Evolutionary conservation across 2,113 vertebrate genomes (phyloP).

Genomic region (Setophaga coronata): DNA sequence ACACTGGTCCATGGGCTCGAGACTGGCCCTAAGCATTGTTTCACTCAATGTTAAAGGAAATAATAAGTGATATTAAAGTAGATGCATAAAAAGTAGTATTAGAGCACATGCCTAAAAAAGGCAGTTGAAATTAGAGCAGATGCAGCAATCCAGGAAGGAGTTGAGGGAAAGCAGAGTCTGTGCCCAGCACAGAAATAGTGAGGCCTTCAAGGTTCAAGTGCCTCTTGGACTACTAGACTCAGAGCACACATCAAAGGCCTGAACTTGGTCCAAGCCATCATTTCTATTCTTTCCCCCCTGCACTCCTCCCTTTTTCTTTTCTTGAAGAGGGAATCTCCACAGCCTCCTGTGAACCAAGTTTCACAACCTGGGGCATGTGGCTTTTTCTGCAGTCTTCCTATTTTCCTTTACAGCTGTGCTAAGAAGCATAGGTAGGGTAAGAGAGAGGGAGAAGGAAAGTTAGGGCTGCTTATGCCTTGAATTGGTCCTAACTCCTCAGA

Average conservation of each 20-base stretch:
- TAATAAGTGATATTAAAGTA: neutral
- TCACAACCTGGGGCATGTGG: neutral
- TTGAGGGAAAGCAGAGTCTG: neutral
- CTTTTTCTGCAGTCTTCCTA: neutral
- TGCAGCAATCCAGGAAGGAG: neutral
- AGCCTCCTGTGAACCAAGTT: neutral
- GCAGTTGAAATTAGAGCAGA: neutral
- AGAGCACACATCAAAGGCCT: constrained; percentile 21
- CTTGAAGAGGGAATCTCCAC: neutral
- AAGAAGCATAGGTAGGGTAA: neutral
- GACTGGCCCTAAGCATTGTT: neutral
- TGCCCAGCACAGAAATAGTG: neutral
- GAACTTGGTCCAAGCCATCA: constrained; percentile 2
- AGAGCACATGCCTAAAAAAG: neutral
- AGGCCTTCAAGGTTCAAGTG: neutral
- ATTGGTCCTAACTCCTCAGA: neutral
- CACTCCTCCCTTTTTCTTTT: neutral
- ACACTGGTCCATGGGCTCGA: neutral
- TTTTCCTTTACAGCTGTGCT: neutral
- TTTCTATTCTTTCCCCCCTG: neutral
- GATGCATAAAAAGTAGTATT: neutral
- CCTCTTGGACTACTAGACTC: neutral
- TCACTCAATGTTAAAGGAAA: neutral
- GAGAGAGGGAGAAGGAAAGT: neutral
- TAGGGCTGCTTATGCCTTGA: neutral